Conservation (phyloP, 2,797 vertebrate genomes). For the Hephaestus fuliginosus region DNA sequence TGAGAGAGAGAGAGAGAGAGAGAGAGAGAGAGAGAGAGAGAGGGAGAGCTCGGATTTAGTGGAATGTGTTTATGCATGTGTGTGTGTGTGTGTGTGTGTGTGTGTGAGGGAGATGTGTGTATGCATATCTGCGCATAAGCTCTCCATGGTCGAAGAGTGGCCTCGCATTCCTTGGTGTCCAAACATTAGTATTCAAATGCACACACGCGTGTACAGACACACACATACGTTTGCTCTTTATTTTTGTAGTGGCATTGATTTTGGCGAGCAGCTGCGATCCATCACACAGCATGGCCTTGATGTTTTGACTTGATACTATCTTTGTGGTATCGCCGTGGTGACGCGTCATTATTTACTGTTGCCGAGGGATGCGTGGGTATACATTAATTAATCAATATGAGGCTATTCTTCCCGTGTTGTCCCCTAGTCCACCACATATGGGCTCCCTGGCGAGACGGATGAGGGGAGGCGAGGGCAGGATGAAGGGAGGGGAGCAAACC, state of each 20-base stretch:
- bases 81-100: background rate
- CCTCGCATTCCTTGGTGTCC: slow-evolving; percentile 23
- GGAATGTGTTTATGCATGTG: slow-evolving; percentile 9
- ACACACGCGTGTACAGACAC: background rate
- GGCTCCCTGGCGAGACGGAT: slow-evolving; percentile 47
- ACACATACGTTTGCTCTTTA: slow-evolving; percentile 36
- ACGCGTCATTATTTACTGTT: slow-evolving; percentile 81
- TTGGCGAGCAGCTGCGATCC: slow-evolving; percentile 73
- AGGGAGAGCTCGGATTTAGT: slow-evolving; percentile 14
- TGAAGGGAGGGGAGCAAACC: background rate
- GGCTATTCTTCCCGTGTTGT: slow-evolving; percentile 69
- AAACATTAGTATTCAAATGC: slow-evolving; percentile 44
- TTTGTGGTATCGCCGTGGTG: slow-evolving; percentile 66
- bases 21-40: background rate
- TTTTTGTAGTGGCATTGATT: slow-evolving; percentile 80
- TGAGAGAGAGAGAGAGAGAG: background rate
- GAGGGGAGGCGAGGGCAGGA: slow-evolving; percentile 37
- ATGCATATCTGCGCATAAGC: slow-evolving; percentile 7
- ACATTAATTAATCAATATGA: slow-evolving; percentile 83
- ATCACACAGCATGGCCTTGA: slow-evolving; percentile 79
- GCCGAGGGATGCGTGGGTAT: slow-evolving; percentile 65
- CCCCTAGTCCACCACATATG: slow-evolving; percentile 41
- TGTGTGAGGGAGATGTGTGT: background rate
- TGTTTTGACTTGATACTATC: slow-evolving; percentile 81
- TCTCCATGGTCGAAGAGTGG: slow-evolving; percentile 16